phyloP scores from a whole-genome alignment of 2,888 invertebrate species.

The Labia minor region DNA sequence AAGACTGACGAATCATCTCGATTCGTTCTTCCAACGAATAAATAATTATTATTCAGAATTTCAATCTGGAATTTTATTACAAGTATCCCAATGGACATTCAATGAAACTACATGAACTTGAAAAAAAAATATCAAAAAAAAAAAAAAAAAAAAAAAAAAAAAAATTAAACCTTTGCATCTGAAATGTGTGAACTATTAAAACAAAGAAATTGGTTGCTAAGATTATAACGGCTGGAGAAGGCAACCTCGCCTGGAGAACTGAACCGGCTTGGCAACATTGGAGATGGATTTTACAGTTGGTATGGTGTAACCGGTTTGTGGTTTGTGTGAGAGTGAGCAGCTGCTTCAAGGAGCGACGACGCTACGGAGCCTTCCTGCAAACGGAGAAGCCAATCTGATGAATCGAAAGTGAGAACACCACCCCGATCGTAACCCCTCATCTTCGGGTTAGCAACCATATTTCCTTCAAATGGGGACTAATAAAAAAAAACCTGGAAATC shows the following conservation, averaged over 20 bases:
- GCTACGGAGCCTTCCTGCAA: not conserved
- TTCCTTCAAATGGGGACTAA: no score
- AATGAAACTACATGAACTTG: not conserved
- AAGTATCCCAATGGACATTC: no score
- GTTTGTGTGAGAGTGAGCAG: not conserved
- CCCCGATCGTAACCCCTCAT: no score
- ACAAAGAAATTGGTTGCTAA: not conserved
- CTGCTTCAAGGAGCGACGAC: not conserved
- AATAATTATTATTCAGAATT: no score
- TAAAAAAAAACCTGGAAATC: no score
- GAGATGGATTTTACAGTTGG: conserved; percentile 8
- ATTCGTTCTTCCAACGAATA: no score
- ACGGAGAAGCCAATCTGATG: not conserved
- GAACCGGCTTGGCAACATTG: not conserved
- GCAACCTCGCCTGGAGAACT: not conserved
- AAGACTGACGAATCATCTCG: no score
- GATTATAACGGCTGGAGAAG: not conserved
- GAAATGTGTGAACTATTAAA: conserved; percentile 8
- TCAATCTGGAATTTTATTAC: no score
- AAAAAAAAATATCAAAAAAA: no score
- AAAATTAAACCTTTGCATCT: not conserved
- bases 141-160: not conserved
- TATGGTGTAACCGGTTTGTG: conserved; percentile 8
- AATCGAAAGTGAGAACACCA: not conserved
- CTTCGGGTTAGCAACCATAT: no score